Conservation (phyloP, 1,140 invertebrate species). For the Harpegnathos saltator region DNA sequence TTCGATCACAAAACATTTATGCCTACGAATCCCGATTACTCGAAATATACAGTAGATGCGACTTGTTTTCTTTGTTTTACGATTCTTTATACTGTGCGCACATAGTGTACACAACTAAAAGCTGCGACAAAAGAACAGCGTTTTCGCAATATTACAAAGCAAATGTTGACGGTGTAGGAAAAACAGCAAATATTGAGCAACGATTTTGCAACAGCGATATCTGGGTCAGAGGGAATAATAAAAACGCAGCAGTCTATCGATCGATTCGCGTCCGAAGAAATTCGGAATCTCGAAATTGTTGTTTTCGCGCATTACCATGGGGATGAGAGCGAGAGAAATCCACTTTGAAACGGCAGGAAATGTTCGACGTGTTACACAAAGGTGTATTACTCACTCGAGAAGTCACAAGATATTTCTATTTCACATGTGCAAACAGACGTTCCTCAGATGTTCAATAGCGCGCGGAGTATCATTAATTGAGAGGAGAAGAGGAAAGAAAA, state of each 20-base stretch:
- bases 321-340: not conserved
- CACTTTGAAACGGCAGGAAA: not conserved
- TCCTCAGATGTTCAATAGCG: not conserved
- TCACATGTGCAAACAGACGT: not conserved
- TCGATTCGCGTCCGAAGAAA: not conserved
- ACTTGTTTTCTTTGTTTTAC: too few species aligned
- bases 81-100: too few species aligned
- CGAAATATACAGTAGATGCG: not conserved
- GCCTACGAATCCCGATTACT: not conserved
- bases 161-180: too few species aligned
- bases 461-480: not conserved
- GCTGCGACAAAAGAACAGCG: too few species aligned
- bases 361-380: slow-evolving; percentile 1
- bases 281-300: slow-evolving; percentile 1
- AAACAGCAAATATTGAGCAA: too few species aligned
- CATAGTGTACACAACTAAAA: too few species aligned
- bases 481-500: not conserved
- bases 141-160: too few species aligned
- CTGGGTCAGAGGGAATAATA: not conserved
- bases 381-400: not conserved
- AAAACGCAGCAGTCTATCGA: not conserved
- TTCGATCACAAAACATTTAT: not conserved
- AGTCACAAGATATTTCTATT: not conserved
- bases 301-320: not conserved
- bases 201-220: not conserved